phyloP scores from a whole-genome alignment of 2,888 invertebrate genomes.

The Mesochorus sp. region DNA sequence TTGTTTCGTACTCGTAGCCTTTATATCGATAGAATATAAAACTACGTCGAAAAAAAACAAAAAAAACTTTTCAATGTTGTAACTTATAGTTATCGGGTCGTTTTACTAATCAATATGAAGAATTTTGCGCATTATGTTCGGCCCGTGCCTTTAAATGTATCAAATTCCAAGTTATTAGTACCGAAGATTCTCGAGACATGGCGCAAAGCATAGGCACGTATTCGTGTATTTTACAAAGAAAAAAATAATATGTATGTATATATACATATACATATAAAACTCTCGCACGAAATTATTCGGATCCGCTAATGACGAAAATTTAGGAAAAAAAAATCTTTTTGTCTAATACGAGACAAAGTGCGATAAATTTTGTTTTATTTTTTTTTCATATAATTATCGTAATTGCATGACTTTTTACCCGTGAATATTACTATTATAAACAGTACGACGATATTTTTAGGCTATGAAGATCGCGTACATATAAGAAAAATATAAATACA shows the following conservation, averaged over 20 bases:
- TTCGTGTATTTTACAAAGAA: neutral
- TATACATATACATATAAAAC: neutral
- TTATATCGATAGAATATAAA: neutral
- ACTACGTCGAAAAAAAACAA: neutral
- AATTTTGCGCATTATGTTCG: neutral
- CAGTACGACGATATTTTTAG: conserved; percentile 23
- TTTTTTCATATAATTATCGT: neutral
- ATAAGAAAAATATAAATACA: neutral
- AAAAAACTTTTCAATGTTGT: neutral
- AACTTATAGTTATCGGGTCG: too few relatives aligned
- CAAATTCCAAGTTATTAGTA: conserved; percentile 1
- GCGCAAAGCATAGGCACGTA: too few relatives aligned
- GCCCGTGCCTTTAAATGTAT: neutral
- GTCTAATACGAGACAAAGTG: too few relatives aligned
- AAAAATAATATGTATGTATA: neutral
- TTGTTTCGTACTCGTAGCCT: conserved; percentile 5
- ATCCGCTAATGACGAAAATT: too few relatives aligned
- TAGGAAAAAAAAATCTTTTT: too few relatives aligned
- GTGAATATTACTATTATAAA: neutral
- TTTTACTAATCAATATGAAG: too few relatives aligned
- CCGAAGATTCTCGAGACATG: conserved; percentile 1
- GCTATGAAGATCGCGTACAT: conserved; percentile 18
- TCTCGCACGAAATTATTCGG: neutral
- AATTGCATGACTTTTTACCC: neutral
- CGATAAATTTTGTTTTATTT: neutral